Conservation (phyloP, 2,888 invertebrate genomes). For the Pristionchus arcanus region DNA sequence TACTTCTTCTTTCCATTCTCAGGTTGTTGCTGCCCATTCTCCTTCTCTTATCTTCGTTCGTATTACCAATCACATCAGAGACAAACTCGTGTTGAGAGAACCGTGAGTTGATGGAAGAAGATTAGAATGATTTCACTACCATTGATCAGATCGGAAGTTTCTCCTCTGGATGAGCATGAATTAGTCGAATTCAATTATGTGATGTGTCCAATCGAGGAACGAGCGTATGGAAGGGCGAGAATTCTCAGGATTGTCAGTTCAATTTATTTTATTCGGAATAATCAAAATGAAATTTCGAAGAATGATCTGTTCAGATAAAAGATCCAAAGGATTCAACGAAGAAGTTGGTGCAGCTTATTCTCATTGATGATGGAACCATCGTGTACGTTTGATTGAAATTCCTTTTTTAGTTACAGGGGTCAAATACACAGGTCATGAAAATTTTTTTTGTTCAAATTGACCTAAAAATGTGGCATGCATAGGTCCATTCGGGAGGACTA, state of each 20-base stretch:
- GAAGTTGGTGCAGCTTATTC: conserved; percentile 57
- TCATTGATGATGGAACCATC: conserved; percentile 63
- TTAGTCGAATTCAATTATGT: conserved; percentile 55
- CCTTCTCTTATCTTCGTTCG: conserved; percentile 63
- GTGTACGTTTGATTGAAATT: conserved; percentile 54
- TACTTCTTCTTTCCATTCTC: not conserved
- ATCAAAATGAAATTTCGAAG: not conserved
- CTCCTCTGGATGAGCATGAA: conserved; percentile 16
- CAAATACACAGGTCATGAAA: not conserved
- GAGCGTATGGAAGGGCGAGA: conserved; percentile 59
- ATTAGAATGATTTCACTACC: not conserved
- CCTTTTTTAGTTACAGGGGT: not conserved
- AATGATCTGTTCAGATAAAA: not conserved
- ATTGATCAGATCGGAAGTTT: conserved; percentile 58
- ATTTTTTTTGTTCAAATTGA: too few species aligned
- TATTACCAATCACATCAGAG: conserved; percentile 61
- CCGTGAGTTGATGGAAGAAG: conserved; percentile 58
- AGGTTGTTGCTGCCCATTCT: conserved; percentile 34
- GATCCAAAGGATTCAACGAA: not conserved
- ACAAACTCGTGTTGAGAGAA: conserved; percentile 60
- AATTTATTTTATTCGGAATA: conserved; percentile 11
- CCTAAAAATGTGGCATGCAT: too few species aligned
- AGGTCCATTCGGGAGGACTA: too few species aligned
- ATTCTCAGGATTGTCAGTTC: conserved; percentile 58
- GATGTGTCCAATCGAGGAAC: conserved; percentile 62